These are phyloP conservation scores for Troides oblongomaculatus DNA, from an alignment of 2,888 invertebrate species.

Conservation along the genomic window DNA sequence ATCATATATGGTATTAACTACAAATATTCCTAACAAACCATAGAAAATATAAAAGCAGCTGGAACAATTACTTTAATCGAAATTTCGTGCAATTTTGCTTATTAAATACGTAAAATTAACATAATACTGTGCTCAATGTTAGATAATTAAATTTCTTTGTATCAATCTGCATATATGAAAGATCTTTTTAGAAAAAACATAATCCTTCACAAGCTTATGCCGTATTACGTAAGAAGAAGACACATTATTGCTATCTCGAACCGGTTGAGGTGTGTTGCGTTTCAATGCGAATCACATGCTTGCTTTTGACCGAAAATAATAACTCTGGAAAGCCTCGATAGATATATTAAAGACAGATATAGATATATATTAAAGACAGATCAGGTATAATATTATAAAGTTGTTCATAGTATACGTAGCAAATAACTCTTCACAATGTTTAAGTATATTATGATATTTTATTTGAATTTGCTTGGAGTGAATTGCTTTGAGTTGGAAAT, in stretches of 20 bases:
- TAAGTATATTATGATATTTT: too few relatives aligned
- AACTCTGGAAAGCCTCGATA: slow-evolving; percentile 22
- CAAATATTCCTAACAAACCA: background rate
- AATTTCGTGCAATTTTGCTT: background rate
- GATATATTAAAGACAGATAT: background rate
- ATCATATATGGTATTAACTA: background rate
- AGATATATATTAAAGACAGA: background rate
- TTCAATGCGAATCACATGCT: slow-evolving; percentile 49
- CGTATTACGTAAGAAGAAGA: slow-evolving; percentile 37
- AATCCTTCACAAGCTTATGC: slow-evolving; percentile 34
- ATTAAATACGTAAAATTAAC: slow-evolving; percentile 11
- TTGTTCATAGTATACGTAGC: too few relatives aligned
- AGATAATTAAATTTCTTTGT: slow-evolving; percentile 26
- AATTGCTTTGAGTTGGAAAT: too few relatives aligned
- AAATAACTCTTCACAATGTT: too few relatives aligned
- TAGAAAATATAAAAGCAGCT: background rate
- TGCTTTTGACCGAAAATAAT: slow-evolving; percentile 15
- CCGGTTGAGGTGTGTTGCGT: slow-evolving; percentile 49
- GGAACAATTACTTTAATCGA: background rate
- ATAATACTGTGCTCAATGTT: slow-evolving; percentile 4
- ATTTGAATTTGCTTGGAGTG: too few relatives aligned
- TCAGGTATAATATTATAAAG: background rate
- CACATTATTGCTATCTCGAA: slow-evolving; percentile 42
- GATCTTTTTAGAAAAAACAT: slow-evolving; percentile 30
- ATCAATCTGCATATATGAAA: slow-evolving; percentile 13